Evolutionary conservation across 1,140 invertebrate species (phyloP), one percentile per base, ranked within the genome.

Genomic region (Zaprionus inermis): DNA sequence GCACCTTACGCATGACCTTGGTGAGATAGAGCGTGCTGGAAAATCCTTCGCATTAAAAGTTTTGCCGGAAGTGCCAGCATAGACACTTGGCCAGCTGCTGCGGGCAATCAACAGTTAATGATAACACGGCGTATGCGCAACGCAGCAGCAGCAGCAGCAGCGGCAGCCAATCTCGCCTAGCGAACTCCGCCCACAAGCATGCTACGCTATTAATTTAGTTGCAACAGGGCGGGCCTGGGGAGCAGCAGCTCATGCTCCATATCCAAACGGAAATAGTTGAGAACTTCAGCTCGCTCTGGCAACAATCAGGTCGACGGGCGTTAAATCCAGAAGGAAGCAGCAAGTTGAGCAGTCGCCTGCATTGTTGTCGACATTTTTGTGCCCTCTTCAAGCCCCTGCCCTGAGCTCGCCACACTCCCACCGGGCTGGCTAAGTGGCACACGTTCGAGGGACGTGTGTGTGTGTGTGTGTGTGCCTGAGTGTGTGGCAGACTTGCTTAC

Each of bases 281-380:
- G 80, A 88, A 88, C 84, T 88, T 89, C 73, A 80, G 78, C 11
- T 46, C 7, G 36, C 46, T 63, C 52, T 64, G 74, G 61, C 78
- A 72, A 71, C 75, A 78, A 84, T 71, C 73, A 72, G 81, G 73
- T 84, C 81, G 77, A 49, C 51, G 38, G 34, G 34, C 28, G 16
- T 49, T 49, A 49, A 49, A 54, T 18, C 24, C 24, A 54, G 20
- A 61, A 68, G 34, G 54, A 38, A 20, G 41, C 34, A 56, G 71
- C 38, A 46, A 55, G 55, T 55, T 30, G 72, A 76, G 46, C 72
- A 61, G 49, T 69, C 65, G 66, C 44, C 56, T 60, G 76, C 66
- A 88, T 88, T 86, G 82, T 86, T 88, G 79, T 79, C 79, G 72
- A 80, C 83, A 77, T 79, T 88, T 82, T 86, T 79, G 83, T 83